A percentile compares a stretch with the other conserved stretches of the same genome.
Evolutionary conservation across 1,140 invertebrate genomes (phyloP).

Genomic region (Brachionus angularis): DNA sequence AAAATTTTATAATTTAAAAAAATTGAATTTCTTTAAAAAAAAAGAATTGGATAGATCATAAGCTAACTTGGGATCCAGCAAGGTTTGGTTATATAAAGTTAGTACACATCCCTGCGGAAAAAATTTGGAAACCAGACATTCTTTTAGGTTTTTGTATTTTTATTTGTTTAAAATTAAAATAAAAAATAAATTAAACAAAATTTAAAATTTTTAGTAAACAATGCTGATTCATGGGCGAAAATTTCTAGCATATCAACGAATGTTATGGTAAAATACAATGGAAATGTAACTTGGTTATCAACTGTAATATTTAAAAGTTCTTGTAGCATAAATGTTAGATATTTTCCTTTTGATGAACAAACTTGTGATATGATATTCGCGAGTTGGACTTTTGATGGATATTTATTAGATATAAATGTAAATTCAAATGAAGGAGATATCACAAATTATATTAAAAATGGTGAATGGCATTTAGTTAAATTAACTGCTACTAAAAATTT

Average conservation of each 20-base stretch:
- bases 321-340: conserved; percentile 82
- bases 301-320: conserved; percentile 98
- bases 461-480: conserved; percentile 64
- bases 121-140: conserved; percentile 47
- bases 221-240: conserved; percentile 40
- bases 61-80: conserved; percentile 47
- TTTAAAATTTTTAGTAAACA: conserved; percentile 14
- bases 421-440: conserved; percentile 52
- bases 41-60: conserved; percentile 61
- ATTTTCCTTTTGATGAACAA: conserved; percentile 81
- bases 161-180: conserved; percentile 68
- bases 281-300: conserved; percentile 73
- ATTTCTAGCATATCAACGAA: conserved; percentile 44
- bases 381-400: conserved; percentile 24
- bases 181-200: neutral
- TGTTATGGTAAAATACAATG: conserved; percentile 30
- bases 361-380: conserved; percentile 24
- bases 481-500: conserved; percentile 69
- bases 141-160: neutral
- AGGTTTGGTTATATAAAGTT: conserved; percentile 44
- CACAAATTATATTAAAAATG: conserved; percentile 43
- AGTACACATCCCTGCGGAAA: conserved; percentile 46
- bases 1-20: conserved; percentile 49
- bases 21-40: neutral
- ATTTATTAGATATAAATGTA: conserved; percentile 44